Evolutionary conservation across 2,797 vertebrate species (phyloP).

Genomic region (Acrocephalus scirpaceus): DNA sequence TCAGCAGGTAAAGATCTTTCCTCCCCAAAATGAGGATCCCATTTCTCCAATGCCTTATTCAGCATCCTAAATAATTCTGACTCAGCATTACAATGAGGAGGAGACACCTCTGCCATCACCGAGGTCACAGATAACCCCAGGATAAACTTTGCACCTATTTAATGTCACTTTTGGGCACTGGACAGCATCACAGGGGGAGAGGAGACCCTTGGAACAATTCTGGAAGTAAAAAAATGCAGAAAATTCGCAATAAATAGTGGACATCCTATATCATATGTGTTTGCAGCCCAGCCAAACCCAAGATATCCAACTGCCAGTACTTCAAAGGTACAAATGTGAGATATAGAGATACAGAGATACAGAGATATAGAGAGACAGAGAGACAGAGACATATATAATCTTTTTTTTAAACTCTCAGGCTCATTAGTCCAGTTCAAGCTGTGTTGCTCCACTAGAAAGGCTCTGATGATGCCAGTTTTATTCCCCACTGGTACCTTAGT

Average conservation of each 20-base stretch:
- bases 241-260: neutral
- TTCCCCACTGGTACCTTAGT: neutral
- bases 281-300: neutral
- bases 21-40: neutral
- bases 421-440: conserved; percentile 65
- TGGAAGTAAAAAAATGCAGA: neutral
- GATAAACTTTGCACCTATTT: neutral
- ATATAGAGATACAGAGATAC: neutral
- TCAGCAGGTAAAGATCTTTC: neutral
- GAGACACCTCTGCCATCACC: neutral
- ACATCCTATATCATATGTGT: neutral
- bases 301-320: neutral
- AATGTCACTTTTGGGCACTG: neutral
- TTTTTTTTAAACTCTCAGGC: conserved; percentile 24
- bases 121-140: neutral
- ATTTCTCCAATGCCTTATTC: neutral
- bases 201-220: neutral
- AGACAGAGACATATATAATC: neutral
- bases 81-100: fast-evolving
- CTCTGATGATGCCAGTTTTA: conserved; percentile 40
- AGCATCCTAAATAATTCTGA: neutral
- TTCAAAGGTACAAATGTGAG: neutral
- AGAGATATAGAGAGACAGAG: neutral
- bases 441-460: conserved; percentile 28
- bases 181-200: fast-evolving